These are phyloP conservation scores for Bagarius yarrelli DNA, from an alignment of 2,113 vertebrate genomes.

Conservation along the genomic window DNA sequence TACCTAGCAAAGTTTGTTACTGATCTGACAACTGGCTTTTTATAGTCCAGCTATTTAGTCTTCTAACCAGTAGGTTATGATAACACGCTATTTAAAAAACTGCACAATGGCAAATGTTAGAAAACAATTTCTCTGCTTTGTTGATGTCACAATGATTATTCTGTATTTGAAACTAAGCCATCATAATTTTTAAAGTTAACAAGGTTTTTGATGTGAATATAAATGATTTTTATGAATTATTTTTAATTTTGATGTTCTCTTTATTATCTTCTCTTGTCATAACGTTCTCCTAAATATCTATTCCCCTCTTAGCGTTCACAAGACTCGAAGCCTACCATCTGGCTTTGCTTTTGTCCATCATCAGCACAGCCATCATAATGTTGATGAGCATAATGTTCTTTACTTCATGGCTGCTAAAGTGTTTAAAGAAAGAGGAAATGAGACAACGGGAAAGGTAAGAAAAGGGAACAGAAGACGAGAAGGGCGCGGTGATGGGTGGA, in stretches of 20 bases:
- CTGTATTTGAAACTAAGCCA: too few relatives aligned
- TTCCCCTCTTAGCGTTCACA: constrained; percentile 67
- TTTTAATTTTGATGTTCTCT: not conserved
- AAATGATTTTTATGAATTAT: not conserved
- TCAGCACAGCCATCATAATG: constrained; percentile 85
- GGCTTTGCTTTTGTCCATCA: constrained; percentile 82
- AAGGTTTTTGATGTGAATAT: too few relatives aligned
- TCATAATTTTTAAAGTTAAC: too few relatives aligned
- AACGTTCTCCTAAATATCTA: not conserved
- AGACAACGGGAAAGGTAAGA: constrained; percentile 71
- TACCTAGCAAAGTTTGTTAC: too few relatives aligned
- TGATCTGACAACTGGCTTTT: too few relatives aligned
- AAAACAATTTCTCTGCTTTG: too few relatives aligned
- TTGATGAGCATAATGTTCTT: constrained; percentile 89
- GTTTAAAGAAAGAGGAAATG: constrained; percentile 74
- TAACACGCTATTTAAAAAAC: too few relatives aligned
- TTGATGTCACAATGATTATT: too few relatives aligned
- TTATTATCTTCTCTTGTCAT: not conserved
- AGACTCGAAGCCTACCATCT: constrained; percentile 83
- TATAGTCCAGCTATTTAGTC: too few relatives aligned
- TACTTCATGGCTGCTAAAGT: constrained; percentile 86
- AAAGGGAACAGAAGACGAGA: constrained; percentile 29
- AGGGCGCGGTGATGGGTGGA: constrained; percentile 22
- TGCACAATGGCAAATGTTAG: too few relatives aligned
- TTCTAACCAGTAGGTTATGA: too few relatives aligned